Base-by-base conservation (phyloP, 2,888 invertebrate species). In the Maniola hyperantus region DNA sequence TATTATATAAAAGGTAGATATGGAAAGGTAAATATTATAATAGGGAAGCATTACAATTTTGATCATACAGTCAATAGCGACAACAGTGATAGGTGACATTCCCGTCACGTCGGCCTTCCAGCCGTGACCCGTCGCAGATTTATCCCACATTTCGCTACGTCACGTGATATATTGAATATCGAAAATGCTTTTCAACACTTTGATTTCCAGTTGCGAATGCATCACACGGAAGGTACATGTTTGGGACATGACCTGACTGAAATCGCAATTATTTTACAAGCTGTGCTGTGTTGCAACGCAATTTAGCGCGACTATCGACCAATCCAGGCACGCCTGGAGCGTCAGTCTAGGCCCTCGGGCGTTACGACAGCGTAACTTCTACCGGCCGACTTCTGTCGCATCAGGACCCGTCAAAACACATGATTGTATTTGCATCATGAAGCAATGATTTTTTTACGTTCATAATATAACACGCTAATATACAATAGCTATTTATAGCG, bases 131-230 rank as follows among this genome's bases (percentile, higher is more conserved):
- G 18, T 26, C 54, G 57, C 46, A 55, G 65, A 71, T 71, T 71
- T 65, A 71, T 69, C 69, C 67, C 67, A 67, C 66, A 69, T 71
- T 71, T 64, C 51, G 65, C 65, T n/a, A 50, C 46, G 63, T 71
- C 71, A 67, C 60, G 58, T 67, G 66, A 69, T 65, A 69, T 64
- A 71, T 71, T 60, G 69, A 67, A 70, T 67, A 67, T 65, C 54
- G 59, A 65, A 60, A 69, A 66, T 63, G 64, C 39, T 57, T 18
- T 57, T 57, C 57, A 39, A 55, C 36, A 55, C 15, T 36, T 36
- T 36, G 36, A 36, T 36, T 55, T 55, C 36, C 15, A 54, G 26
- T 55, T 18, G 13, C 18, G 15, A 33, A 42, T 53, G 42, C 50
- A 61, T 48, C 13, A 18, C 18, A 61, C 48, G 18, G 18, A 15